Percentiles rank a stretch among this genome's conserved stretches.
phyloP scores from a whole-genome alignment of 2,113 vertebrate species.

The Otocyon megalotis region DNA sequence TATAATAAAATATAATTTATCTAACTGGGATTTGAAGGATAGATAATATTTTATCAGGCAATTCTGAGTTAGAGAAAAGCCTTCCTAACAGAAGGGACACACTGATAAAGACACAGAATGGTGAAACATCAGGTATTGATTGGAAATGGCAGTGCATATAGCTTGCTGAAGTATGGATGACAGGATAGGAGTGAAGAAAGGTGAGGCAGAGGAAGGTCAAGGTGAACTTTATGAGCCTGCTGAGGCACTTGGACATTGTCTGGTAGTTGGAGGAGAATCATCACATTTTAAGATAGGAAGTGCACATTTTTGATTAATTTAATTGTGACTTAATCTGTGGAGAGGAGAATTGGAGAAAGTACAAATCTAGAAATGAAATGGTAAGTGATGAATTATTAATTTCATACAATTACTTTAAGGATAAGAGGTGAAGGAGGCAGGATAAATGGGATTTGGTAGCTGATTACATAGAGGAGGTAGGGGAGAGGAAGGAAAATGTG shows the following conservation, averaged over 20 bases:
- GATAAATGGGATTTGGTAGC: neutral
- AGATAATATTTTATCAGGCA: neutral
- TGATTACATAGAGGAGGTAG: neutral
- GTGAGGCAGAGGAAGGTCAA: neutral
- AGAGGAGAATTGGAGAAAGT: conserved; percentile 7
- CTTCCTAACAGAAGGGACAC: neutral
- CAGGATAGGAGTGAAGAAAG: neutral
- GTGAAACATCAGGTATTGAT: neutral
- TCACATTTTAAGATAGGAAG: neutral
- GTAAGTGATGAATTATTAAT: neutral
- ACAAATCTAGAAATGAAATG: conserved; percentile 14
- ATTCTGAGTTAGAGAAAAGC: neutral
- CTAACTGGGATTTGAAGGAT: neutral
- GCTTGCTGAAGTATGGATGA: conserved; percentile 31
- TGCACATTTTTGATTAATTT: neutral
- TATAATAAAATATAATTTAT: conserved; percentile 18
- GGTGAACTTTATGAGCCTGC: neutral
- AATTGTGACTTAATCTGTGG: conserved; percentile 7
- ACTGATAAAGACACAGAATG: neutral
- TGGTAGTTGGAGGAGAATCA: neutral
- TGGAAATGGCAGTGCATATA: neutral
- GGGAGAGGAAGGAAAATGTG: neutral
- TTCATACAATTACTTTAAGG: neutral
- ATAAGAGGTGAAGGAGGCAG: neutral
- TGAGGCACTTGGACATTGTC: neutral